Percentiles rank a stretch among this genome's conserved stretches.
Evolutionary conservation across 2,888 invertebrate species (phyloP).

Genomic region (Geotrupes spiniger): DNA sequence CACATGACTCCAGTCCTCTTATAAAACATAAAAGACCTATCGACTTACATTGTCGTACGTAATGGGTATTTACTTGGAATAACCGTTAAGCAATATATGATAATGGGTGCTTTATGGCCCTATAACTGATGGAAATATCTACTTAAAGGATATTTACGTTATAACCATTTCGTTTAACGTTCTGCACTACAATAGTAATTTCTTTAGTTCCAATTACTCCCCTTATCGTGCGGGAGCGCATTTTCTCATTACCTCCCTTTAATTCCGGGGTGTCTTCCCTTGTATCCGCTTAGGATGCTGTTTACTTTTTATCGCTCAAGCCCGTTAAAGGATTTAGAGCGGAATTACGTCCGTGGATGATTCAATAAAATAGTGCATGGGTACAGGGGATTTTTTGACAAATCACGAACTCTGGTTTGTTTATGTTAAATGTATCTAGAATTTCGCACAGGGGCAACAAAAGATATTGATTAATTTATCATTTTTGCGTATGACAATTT

Average conservation of each 20-base stretch:
- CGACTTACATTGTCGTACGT: neutral
- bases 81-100: constrained; percentile 1
- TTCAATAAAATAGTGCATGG: no score
- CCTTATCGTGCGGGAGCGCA: neutral
- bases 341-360: no score
- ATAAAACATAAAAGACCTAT: neutral
- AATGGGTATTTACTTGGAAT: neutral
- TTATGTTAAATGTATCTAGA: neutral
- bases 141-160: constrained; percentile 3
- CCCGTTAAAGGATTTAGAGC: no score
- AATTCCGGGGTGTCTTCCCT: constrained; percentile 1
- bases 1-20: no score
- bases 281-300: no score
- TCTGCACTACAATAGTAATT: constrained; percentile 7
- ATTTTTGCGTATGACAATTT: no score
- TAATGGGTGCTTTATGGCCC: constrained; percentile 3
- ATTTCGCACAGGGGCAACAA: neutral
- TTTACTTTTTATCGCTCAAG: no score
- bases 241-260: neutral
- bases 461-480: no score
- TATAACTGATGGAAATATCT: neutral
- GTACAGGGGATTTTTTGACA: neutral
- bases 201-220: constrained; percentile 9
- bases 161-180: constrained; percentile 6
- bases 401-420: neutral